A percentile compares a stretch with the other conserved stretches of the same genome.
Evolutionary conservation across 2,888 invertebrate species (phyloP).

Genomic region (Monoplex corrugatus): DNA sequence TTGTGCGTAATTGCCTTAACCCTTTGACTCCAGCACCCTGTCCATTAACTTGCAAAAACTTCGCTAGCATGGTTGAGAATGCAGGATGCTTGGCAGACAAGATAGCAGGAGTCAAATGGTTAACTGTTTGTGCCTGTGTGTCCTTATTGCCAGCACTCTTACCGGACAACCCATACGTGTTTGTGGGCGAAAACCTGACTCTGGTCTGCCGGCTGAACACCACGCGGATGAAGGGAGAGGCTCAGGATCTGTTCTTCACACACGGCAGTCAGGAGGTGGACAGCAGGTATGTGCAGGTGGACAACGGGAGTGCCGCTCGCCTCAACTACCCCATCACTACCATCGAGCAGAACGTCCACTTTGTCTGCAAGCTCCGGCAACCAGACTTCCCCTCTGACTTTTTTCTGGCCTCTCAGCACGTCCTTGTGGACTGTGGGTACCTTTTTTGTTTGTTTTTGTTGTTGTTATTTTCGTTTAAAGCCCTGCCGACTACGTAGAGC

Average conservation of each 20-base stretch:
- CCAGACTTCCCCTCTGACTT: not conserved
- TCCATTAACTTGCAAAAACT: too few species aligned
- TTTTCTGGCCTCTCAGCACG: not conserved
- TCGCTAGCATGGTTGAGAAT: too few species aligned
- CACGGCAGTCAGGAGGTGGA: not conserved
- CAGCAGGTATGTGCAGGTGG: not conserved
- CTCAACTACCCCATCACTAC: not conserved
- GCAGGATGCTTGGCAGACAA: too few species aligned
- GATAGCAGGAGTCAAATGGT: too few species aligned
- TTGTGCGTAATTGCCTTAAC: too few species aligned
- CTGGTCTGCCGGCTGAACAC: not conserved
- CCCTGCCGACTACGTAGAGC: too few species aligned
- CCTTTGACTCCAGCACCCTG: too few species aligned
- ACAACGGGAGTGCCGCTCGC: too few species aligned
- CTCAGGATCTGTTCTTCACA: not conserved
- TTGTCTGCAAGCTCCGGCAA: not conserved
- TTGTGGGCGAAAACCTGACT: conserved; percentile 14
- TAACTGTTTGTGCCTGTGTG: too few species aligned
- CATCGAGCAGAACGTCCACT: not conserved
- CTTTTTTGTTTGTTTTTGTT: not conserved
- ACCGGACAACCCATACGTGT: not conserved
- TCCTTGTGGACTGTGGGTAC: not conserved
- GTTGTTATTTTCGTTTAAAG: too few species aligned
- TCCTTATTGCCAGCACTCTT: not conserved
- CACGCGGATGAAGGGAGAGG: not conserved